These are phyloP conservation scores for Graphium colonna DNA, from an alignment of 2,888 invertebrate genomes.

Conservation along the genomic window DNA sequence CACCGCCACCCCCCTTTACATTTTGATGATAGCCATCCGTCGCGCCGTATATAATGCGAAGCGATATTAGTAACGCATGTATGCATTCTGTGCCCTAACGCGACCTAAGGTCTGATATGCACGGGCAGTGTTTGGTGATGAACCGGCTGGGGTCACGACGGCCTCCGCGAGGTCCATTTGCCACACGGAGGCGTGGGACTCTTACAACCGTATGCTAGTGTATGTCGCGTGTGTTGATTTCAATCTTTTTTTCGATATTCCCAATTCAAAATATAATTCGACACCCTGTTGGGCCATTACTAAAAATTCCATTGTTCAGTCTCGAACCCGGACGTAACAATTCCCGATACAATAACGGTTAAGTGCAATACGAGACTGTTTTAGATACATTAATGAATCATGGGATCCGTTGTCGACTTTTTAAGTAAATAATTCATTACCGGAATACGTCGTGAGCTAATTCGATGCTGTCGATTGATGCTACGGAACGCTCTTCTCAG, in stretches of 20 bases:
- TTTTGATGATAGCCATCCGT: conserved; percentile 63
- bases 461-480: conserved; percentile 33
- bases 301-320: conserved; percentile 72
- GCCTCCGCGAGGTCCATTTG: conserved; percentile 29
- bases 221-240: neutral
- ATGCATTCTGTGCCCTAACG: conserved; percentile 46
- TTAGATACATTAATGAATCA: conserved; percentile 72
- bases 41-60: conserved; percentile 60
- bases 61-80: conserved; percentile 69
- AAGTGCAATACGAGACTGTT: conserved; percentile 68
- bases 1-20: conserved; percentile 75
- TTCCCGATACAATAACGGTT: conserved; percentile 71
- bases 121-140: conserved; percentile 52
- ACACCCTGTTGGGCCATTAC: conserved; percentile 64
- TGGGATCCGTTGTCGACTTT: conserved; percentile 55
- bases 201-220: neutral
- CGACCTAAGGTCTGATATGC: conserved; percentile 53
- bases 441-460: conserved; percentile 30
- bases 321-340: conserved; percentile 56
- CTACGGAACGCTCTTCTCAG: conserved; percentile 35
- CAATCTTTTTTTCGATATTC: conserved; percentile 36
- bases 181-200: conserved; percentile 38
- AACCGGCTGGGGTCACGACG: conserved; percentile 42
- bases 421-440: conserved; percentile 32
- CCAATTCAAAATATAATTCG: conserved; percentile 45